Evolutionary conservation across 2,888 invertebrate genomes (phyloP).

Genomic region (Dioctria linearis): DNA sequence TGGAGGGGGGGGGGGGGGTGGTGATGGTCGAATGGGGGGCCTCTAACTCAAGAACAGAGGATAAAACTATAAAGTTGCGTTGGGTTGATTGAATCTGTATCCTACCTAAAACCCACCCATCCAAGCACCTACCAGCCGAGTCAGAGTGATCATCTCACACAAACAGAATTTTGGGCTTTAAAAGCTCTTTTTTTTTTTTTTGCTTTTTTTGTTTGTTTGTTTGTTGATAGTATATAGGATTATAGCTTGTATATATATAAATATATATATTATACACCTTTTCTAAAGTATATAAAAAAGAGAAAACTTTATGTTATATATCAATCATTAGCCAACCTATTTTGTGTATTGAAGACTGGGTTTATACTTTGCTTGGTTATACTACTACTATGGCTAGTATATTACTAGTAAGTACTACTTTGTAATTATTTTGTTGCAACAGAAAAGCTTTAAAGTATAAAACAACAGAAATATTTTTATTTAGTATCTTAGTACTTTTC

Average conservation of each 20-base stretch:
- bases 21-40: too few relatives aligned
- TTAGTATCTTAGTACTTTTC: neutral
- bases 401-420: neutral
- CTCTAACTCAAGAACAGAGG: neutral
- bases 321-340: conserved; percentile 14
- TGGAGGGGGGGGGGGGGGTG: too few relatives aligned
- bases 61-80: neutral
- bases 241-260: neutral
- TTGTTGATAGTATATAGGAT: conserved; percentile 9
- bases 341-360: conserved; percentile 5
- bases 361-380: conserved; percentile 15
- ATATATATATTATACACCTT: neutral
- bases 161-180: conserved; percentile 29
- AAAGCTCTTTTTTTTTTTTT: conserved; percentile 14
- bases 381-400: neutral
- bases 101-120: neutral
- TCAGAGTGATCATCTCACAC: neutral
- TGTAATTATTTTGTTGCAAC: neutral
- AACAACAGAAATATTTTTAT: neutral
- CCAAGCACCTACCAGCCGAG: neutral
- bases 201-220: neutral
- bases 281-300: conserved; percentile 11
- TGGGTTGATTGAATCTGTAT: neutral
- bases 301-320: conserved; percentile 16
- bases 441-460: neutral